Evolutionary conservation across 2,797 vertebrate genomes (phyloP).

Genomic region (Furcifer pardalis): DNA sequence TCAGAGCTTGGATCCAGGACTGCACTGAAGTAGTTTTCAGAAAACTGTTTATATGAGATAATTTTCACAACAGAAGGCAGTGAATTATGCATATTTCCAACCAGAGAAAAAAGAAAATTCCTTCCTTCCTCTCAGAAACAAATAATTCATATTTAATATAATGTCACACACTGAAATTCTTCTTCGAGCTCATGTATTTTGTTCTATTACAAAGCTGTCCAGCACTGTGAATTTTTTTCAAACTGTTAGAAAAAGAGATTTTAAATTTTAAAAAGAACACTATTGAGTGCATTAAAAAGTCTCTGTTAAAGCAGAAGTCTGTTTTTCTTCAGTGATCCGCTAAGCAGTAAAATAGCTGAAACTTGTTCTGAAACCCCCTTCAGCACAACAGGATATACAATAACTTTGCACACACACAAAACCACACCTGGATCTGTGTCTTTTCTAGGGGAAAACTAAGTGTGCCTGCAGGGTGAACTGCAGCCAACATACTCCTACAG

Average conservation of each 20-base stretch:
- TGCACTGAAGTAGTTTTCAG: not conserved
- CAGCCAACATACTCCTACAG: constrained; percentile 23
- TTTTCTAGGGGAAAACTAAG: constrained; percentile 3
- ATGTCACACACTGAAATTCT: not conserved
- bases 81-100: not conserved
- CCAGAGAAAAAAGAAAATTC: no score
- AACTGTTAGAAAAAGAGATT: not conserved
- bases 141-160: not conserved
- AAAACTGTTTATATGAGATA: not conserved
- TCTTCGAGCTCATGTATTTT: not conserved
- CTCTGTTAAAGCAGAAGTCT: not conserved
- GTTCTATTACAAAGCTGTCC: not conserved
- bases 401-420: constrained; percentile 21
- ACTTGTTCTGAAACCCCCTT: constrained; percentile 8
- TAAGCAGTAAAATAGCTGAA: constrained; percentile 30
- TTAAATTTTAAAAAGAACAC: constrained; percentile 43
- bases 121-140: not conserved
- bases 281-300: constrained; percentile 4
- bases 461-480: constrained; percentile 15
- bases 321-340: constrained; percentile 25
- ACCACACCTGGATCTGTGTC: constrained; percentile 9
- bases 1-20: not conserved
- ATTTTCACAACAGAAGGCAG: not conserved
- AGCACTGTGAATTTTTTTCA: not conserved
- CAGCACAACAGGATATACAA: constrained; percentile 7